Base-by-base conservation (phyloP, 2,113 vertebrate genomes). In the Manacus vitellinus region DNA sequence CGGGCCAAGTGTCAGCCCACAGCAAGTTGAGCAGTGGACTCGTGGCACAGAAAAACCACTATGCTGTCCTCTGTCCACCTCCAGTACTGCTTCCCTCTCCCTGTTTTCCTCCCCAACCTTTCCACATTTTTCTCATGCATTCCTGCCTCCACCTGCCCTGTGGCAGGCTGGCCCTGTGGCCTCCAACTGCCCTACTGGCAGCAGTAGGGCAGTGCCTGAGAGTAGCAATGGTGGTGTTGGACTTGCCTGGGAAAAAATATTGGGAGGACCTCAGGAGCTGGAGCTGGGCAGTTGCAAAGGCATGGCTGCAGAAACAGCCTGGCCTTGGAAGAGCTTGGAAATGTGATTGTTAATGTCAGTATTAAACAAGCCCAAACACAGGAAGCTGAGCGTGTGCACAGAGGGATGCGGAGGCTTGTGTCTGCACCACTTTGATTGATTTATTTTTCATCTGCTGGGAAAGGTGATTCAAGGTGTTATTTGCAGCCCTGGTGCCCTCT, bases 301-400 rank as follows among this genome's bases (percentile, higher is more conserved):
- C 44, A 37, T 0, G 4, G 52, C 35, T 46, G 31, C 35, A 67
- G 68, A 30, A 91, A 33, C 1, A 1, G 28, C 16, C 47, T 0
- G 0, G 68, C 33, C 43, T 67, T 54, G 79, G 67, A 37, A 76
- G 20, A 49, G 20, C 3, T 70, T 91, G 68, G 51, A 52, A 73
- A 47, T 31, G 20, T 6, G 33, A 17, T 68, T 87, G 30, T 84
- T 76, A 27, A 31, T 30, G 43, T 21, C 3, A 5, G 9, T 73
- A 39, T 78, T n/a, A 41, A 63, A 77, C 0, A 13, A 95, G 52
- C 33, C 79, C 59, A 71, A 65, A 74, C 82, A 85, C 46, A 91
- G 88, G 72, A 80, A 92, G 33, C 39, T 43, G 61, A 59, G 49
- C 2, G 2, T 76, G 75, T 46, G 51, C 25, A 1, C 0, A 3